Base-by-base conservation (phyloP, 2,113 vertebrate species). In the Prunella fulvescens region DNA sequence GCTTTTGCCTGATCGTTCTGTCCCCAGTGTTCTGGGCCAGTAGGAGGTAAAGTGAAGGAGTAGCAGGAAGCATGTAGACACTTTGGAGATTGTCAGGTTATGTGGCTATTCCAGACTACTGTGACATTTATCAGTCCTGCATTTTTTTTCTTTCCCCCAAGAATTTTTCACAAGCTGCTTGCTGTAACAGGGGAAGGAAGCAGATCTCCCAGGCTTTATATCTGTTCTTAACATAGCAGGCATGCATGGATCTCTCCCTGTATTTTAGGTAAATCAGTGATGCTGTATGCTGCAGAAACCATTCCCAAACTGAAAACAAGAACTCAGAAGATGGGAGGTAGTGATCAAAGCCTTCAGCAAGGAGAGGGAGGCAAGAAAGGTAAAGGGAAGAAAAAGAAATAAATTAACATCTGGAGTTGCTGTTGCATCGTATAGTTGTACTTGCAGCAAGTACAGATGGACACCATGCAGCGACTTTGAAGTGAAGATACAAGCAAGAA, bases 381-480 rank as follows among this genome's bases (percentile, higher is more conserved):
- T n/a, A 99, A 99, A 98, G 99, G 99, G 64, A 99, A 99, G 98
- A 99, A 99, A 98, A 99, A 99, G 95, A 98, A 98, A 86, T 98
- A 94, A 98, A 23, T 31, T 45, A 9, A 8, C 7, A 3, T 10
- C 48, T 60, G 70, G 58, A 74, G 20, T 69, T 4, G 3, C 45
- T 31, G 18, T 69, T 69, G 48, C 14, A 5, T 89, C 4, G 1
- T 29, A 7, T n/a, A 50, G n/a, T 44, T 65, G 58, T 88, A 11
- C 78, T 61, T 81, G 25, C 0, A 12, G 62, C 47, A 48, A 48
- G 42, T 40, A 4, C 26, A 71, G 77, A 65, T 65, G 54, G 73
- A 96, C 45, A 31, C 11, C 4, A 48, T 33, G n/a, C 44, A 47
- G 42, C 62, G 54, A 37, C 35, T 66, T 69, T 31, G 42, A 92